phyloP scores from a whole-genome alignment of 37 sponge, comb jelly and placozoan genomes.

The Agelas oroides region DNA sequence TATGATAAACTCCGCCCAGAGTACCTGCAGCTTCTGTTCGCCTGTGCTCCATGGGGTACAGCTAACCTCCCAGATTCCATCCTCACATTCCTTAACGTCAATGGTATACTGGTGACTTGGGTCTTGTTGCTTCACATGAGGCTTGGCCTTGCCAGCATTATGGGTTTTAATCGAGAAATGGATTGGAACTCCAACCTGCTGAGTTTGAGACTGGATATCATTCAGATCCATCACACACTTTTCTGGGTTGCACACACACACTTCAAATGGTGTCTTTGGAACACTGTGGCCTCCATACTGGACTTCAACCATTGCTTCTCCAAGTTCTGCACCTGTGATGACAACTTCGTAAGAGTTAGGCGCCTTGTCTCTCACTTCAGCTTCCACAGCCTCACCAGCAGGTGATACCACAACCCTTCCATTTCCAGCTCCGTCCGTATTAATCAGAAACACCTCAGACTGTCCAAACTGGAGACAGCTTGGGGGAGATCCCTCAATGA shows the following conservation, averaged over 20 bases:
- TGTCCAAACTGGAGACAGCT: constrained; percentile 34
- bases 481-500: constrained; percentile 19
- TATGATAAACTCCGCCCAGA: constrained; percentile 42
- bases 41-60: constrained; percentile 48
- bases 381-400: background rate
- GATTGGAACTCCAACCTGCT: constrained; percentile 33
- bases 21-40: constrained; percentile 36
- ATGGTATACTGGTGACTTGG: constrained; percentile 27
- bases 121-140: constrained; percentile 37
- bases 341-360: constrained; percentile 10
- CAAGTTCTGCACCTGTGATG: constrained; percentile 29
- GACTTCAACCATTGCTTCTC: constrained; percentile 47
- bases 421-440: constrained; percentile 49
- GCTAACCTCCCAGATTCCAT: background rate
- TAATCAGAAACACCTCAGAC: constrained; percentile 1
- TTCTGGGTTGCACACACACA: constrained; percentile 74
- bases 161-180: constrained; percentile 28
- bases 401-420: constrained; percentile 24
- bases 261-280: constrained; percentile 52
- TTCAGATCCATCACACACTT: constrained; percentile 39
- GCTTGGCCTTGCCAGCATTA: constrained; percentile 42
- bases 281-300: constrained; percentile 49
- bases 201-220: background rate
- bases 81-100: constrained; percentile 2
- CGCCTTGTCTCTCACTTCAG: background rate